phyloP scores from a whole-genome alignment of 64 coral and sea anemone species.

The Stylophora pistillata region DNA sequence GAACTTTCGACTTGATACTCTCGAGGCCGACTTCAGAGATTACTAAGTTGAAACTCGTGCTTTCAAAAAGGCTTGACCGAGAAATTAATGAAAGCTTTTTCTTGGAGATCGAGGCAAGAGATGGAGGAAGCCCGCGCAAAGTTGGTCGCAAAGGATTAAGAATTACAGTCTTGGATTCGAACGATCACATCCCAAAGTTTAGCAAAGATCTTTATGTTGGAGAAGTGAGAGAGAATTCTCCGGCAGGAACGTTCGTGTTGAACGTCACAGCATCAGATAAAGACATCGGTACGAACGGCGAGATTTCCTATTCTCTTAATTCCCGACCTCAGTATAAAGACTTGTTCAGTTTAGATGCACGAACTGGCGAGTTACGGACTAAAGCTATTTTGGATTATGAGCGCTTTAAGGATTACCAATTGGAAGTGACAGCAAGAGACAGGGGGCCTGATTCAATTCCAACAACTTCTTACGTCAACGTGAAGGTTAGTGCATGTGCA shows the following conservation, averaged over 20 bases:
- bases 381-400: constrained; percentile 68
- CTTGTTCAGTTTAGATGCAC: constrained; percentile 62
- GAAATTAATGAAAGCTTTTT: constrained; percentile 49
- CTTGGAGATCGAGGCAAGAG: constrained; percentile 47
- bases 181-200: constrained; percentile 85
- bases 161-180: constrained; percentile 80
- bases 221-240: constrained; percentile 70
- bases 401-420: constrained; percentile 37
- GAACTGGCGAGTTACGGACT: constrained; percentile 69
- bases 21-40: constrained; percentile 9
- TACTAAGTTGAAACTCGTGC: constrained; percentile 31
- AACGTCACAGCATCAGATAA: constrained; percentile 66
- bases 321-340: constrained; percentile 41
- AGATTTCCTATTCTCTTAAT: constrained; percentile 60
- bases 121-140: constrained; percentile 50
- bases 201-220: constrained; percentile 64
- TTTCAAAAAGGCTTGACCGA: constrained; percentile 48
- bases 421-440: constrained; percentile 68
- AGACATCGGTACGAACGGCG: constrained; percentile 81
- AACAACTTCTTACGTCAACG: constrained; percentile 41
- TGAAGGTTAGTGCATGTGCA: constrained; percentile 64
- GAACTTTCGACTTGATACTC: constrained; percentile 20
- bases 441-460: constrained; percentile 82
- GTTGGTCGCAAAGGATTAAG: constrained; percentile 57
- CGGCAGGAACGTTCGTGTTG: constrained; percentile 62